phyloP scores from a whole-genome alignment of 2,888 invertebrate genomes.

The Parasteatoda lunata region DNA sequence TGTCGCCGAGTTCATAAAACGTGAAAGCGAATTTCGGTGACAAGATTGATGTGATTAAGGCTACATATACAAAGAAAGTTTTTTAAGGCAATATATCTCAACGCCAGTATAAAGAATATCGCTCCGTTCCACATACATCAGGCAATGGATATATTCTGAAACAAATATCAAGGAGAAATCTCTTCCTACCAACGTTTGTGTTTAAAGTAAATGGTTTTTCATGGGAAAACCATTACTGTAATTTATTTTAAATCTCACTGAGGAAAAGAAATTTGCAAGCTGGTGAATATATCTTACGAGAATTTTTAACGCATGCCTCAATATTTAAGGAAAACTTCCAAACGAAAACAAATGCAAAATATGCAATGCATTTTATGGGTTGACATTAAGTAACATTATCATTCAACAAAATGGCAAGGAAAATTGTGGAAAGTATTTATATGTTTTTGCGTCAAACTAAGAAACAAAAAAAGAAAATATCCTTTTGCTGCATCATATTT shows the following conservation, averaged over 20 bases:
- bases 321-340: no score
- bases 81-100: constrained; percentile 36
- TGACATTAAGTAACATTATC: no score
- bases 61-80: constrained; percentile 14
- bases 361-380: no score
- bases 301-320: no score
- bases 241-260: constrained; percentile 26
- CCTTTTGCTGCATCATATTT: no score
- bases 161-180: neutral
- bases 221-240: constrained; percentile 53
- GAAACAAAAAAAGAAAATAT: no score
- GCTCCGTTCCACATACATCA: constrained; percentile 22
- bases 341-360: no score
- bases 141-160: constrained; percentile 6
- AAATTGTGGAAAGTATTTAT: no score
- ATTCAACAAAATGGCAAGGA: no score
- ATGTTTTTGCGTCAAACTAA: no score
- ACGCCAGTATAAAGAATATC: constrained; percentile 7
- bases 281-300: no score
- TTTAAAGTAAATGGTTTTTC: constrained; percentile 17
- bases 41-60: constrained; percentile 58
- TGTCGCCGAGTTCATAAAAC: constrained; percentile 17
- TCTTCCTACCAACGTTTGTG: neutral
- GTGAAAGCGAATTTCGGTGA: constrained; percentile 19
- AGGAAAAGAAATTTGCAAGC: no score